Percentiles rank a stretch among this genome's conserved stretches.
These are phyloP conservation scores for Meiosimyza platycephala DNA, from an alignment of 2,888 invertebrate species.

Conservation along the genomic window DNA sequence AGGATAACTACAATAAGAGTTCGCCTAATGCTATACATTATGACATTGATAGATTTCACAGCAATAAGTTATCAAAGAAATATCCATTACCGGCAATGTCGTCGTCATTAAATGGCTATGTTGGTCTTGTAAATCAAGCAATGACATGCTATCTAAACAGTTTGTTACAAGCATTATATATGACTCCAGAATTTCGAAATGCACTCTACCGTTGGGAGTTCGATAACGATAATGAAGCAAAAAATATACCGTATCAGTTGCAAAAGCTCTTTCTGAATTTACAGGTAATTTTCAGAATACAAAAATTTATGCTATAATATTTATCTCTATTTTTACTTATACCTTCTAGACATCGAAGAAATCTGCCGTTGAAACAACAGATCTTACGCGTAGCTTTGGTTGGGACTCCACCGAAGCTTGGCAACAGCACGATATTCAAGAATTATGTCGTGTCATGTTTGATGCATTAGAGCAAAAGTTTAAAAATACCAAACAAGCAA, in stretches of 20 bases:
- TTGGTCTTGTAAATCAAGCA: conserved; percentile 88
- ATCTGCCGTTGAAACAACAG: conserved; percentile 85
- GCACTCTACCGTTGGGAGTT: conserved; percentile 87
- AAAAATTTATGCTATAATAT: not conserved
- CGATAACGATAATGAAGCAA: conserved; percentile 75
- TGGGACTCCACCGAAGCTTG: conserved; percentile 92
- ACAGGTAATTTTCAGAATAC: conserved; percentile 69
- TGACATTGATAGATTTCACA: not conserved
- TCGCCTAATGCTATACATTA: not conserved
- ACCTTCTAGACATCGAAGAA: conserved; percentile 77
- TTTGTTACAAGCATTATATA: conserved; percentile 85
- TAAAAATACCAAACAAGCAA: conserved; percentile 82
- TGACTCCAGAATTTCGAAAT: conserved; percentile 94
- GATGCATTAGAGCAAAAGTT: conserved; percentile 88
- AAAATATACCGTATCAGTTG: conserved; percentile 86
- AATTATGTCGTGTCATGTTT: conserved; percentile 90
- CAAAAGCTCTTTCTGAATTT: conserved; percentile 87
- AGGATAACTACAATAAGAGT: conserved; percentile 40
- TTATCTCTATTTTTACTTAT: conserved; percentile 28
- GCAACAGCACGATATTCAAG: conserved; percentile 94
- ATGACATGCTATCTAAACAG: conserved; percentile 95
- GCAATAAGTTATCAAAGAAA: not conserved
- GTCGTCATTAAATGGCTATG: conserved; percentile 67
- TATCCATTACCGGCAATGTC: not conserved
- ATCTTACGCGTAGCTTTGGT: conserved; percentile 87